Evolutionary conservation across 2,888 invertebrate genomes (phyloP).

Genomic region (Thyatira batis): DNA sequence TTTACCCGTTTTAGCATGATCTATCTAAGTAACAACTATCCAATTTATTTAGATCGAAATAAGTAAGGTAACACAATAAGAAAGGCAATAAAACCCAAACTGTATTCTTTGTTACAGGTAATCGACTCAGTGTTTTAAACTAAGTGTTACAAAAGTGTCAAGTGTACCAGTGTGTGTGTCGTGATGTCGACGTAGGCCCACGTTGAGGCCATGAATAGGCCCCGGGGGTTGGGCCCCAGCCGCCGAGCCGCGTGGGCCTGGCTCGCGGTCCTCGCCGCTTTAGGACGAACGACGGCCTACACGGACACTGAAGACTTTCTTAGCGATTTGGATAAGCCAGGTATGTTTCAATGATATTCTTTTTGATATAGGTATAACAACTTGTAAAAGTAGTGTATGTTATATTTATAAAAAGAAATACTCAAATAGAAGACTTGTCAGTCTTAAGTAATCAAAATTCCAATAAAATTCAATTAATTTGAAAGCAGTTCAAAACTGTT

Average conservation of each 20-base stretch:
- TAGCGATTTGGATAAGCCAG: conserved; percentile 84
- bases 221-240: conserved; percentile 37
- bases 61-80: background rate
- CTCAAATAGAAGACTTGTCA: too few species aligned
- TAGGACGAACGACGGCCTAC: conserved; percentile 72
- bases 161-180: conserved; percentile 45
- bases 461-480: background rate
- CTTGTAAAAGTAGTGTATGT: too few species aligned
- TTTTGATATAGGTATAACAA: too few species aligned
- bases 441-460: background rate
- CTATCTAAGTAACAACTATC: too few species aligned
- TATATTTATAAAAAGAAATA: too few species aligned
- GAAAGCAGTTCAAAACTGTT: background rate
- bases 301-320: conserved; percentile 82
- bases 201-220: conserved; percentile 28
- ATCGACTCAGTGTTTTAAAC: conserved; percentile 18
- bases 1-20: too few species aligned
- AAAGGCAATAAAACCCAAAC: background rate
- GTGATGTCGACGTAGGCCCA: conserved; percentile 47
- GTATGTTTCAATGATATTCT: conserved; percentile 46
- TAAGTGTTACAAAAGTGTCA: conserved; percentile 28
- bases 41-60: background rate
- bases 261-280: conserved; percentile 69
- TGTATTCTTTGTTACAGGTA: conserved; percentile 48
- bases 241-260: conserved; percentile 66